phyloP scores from a whole-genome alignment of 2,888 invertebrate species.

The Pseudeuparius sepicola region DNA sequence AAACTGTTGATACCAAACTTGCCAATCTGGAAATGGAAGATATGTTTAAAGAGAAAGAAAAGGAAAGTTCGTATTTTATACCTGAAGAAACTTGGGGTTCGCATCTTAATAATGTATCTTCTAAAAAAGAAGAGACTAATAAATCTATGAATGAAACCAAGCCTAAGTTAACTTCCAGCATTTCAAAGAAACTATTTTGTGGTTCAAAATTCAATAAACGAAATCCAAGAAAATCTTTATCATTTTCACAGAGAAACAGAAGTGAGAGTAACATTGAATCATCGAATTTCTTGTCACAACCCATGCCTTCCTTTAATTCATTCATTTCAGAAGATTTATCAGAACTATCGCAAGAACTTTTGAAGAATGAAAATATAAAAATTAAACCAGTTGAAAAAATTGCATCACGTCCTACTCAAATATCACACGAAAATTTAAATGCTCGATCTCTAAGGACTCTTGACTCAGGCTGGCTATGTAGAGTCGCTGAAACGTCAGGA shows the following conservation, averaged over 20 bases:
- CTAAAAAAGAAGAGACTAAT: constrained; percentile 10
- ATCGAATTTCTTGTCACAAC: constrained; percentile 22
- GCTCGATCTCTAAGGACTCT: constrained; percentile 34
- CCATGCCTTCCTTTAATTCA: constrained; percentile 16
- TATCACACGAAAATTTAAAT: too few species aligned
- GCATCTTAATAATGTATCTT: constrained; percentile 37
- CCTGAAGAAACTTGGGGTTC: constrained; percentile 40
- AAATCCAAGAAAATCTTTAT: constrained; percentile 64
- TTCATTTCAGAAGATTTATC: constrained; percentile 25
- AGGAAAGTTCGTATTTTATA: too few species aligned
- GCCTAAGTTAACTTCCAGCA: constrained; percentile 28
- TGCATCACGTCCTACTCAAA: constrained; percentile 29
- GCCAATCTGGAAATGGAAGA: too few species aligned
- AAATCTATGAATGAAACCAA: constrained; percentile 15
- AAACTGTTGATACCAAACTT: too few species aligned
- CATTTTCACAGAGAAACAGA: constrained; percentile 32
- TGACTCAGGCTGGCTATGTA: constrained; percentile 50
- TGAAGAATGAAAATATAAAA: constrained; percentile 16
- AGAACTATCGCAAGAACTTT: constrained; percentile 14
- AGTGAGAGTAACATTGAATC: constrained; percentile 25
- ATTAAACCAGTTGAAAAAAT: constrained; percentile 17
- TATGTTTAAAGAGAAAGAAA: too few species aligned
- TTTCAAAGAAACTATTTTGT: constrained; percentile 46
- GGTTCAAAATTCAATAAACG: constrained; percentile 58
- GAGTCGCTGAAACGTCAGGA: constrained; percentile 35